Base-by-base conservation (phyloP, 2,113 vertebrate species). In the Lepus timidus region DNA sequence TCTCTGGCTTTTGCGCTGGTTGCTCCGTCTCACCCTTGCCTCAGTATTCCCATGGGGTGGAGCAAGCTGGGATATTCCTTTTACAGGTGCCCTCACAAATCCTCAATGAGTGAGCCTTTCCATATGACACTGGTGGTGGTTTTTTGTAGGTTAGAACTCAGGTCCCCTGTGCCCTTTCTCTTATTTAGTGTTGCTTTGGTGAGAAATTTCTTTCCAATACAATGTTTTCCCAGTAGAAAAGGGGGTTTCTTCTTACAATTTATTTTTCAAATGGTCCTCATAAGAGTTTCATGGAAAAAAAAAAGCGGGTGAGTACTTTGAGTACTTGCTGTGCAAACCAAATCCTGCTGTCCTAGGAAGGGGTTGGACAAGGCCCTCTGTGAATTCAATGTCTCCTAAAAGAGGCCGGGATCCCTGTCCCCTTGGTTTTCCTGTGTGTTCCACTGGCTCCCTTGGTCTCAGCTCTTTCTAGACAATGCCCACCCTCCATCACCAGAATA, bases 401-500 rank as follows among this genome's bases (percentile, higher is more conserved):
- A n/a, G 29, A 27, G 27, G 49, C 10, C 25, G 31, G 55, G 20
- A 25, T 14, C 55, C 13, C 67, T 27, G 6, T 12, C 4, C 9
- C 31, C 27, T 36, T 74, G 10, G 27, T 11, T 36, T 20, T 55
- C 25, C 27, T 65, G 25, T 27, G 4, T 31, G 27, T 65, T 89
- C 27, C 20, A 22, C 27, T 85, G 64, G 29, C 25, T 12, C 31
- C 17, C 19, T 11, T 31, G 19, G 5, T 39, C n/a, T 73, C 39
- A n/a, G 2, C 14, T n/a, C n/a, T 1, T 11, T 36, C 52, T 70
- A 61, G 83, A 22, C 1, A 13, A 8, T 4, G 31, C 12, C 9
- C 4, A 17, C 4, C 23, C 39, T 10, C 49, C 9, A 55, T 16
- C 3, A 0, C 1, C 3, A 22, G 79, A 31, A 11, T 14, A 7